Base-by-base conservation (phyloP, 2,797 vertebrate species). In the Columba guinea region DNA sequence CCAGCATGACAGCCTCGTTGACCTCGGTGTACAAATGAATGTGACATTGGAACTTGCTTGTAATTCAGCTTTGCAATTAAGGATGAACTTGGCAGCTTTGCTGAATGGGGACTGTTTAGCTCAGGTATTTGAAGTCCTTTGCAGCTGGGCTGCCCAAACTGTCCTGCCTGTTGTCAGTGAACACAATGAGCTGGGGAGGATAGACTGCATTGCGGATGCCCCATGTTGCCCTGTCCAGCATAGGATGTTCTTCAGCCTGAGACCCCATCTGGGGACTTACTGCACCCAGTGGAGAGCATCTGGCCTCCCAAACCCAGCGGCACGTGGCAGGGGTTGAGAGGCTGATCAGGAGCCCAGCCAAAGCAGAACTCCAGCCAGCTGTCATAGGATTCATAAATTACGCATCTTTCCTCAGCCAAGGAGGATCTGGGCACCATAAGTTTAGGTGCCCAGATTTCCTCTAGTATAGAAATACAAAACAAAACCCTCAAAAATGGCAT, bases 211-310 rank as follows among this genome's bases (percentile, higher is more conserved):
- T 51, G 27, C 10, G 37, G 48, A 20, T 34, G 49, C 34, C n/a
- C 44, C 7, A 4, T 5, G 10, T 24, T 84, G n/a, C 22, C 55
- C 15, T 35, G 52, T 63, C 52, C 35, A 80, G 26, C 10, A 4
- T 15, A 56, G 64, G 37, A 23, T 41, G 34, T 2, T n/a, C 28
- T 48, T 19, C 51, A 35, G 9, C 3, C 1, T 24, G 13, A 64
- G 21, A 7, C 3, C 30, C 13, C 5, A 0, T 13, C 6, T 1
- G 2, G 48, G 62, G 60, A 39, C 8, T 9, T 26, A 24, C 64
- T 68, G 53, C 64, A 34, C 1, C 22, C 58, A n/a, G 22, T 0
- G 1, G 73, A 68, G 53, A 34, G 11, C 69, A 81, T 23, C 73
- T 23, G 24, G 14, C 21, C 49, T 65, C 46, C 34, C 52, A 63